Conservation (phyloP, 2,797 vertebrate species). For the Amblyraja radiata region DNA sequence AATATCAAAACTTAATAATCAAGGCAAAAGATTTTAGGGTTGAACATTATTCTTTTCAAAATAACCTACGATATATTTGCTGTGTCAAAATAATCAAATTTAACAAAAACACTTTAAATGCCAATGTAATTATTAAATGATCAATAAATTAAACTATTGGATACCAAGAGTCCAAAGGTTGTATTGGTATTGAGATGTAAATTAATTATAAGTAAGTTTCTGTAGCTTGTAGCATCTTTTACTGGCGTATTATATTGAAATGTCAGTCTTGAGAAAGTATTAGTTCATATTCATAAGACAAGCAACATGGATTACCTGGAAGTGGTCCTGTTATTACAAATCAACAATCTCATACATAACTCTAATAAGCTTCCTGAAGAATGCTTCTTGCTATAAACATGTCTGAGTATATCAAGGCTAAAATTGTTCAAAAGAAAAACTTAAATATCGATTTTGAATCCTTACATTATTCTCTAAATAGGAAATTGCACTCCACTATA, state of each 20-base stretch:
- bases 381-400: not conserved
- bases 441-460: not conserved
- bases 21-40: not conserved
- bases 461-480: not conserved
- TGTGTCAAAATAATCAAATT: conserved; percentile 4
- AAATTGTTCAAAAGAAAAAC: not conserved
- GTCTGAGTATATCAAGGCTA: not conserved
- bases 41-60: not conserved
- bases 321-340: not conserved
- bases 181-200: not conserved
- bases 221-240: not conserved
- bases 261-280: not conserved
- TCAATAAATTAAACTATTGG: not conserved
- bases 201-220: not conserved
- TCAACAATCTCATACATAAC: not conserved
- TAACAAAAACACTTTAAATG: not conserved
- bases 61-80: not conserved
- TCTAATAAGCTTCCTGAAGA: not conserved
- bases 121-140: not conserved
- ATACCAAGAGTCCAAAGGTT: not conserved
- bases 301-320: not conserved
- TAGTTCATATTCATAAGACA: not conserved
- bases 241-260: not conserved
- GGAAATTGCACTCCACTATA: not conserved
- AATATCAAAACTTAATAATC: conserved; percentile 7